Evolutionary conservation across 2,797 vertebrate genomes (phyloP), one percentile per base, ranked within the genome.

Genomic region (Alca torda): DNA sequence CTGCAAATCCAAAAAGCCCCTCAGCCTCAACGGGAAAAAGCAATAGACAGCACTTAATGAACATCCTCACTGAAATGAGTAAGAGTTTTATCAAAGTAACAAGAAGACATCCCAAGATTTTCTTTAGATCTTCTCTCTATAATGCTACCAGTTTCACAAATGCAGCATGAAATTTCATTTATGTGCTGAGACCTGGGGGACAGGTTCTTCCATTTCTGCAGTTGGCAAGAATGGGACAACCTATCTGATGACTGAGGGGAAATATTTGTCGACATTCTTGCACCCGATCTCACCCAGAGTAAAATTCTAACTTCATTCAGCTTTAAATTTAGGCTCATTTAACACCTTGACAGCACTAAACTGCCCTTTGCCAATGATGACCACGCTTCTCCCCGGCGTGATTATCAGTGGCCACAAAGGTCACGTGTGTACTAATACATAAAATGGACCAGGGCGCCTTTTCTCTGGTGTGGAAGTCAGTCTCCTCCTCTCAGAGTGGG

Each of bases 381-480:
- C 5, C 7, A 50, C 35, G 9, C 6, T 88, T 88, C 31, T 54
- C 13, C 18, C 14, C 7, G 28, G 8, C 1, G 2, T 54, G 25
- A 16, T 35, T 77, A 30, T 77, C 45, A 11, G 2, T 63, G 17
- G 4, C 33, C 60, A 77, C 21, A 80, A 94, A 57, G 4, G 13
- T 26, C 35, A 64, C 0, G 0, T 6, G 3, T 56, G 13, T 28
- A 24, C 3, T 70, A 35, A 46, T 17, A 80, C 0, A 6, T 39
- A n/a, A 77, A 70, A 84, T 14, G 9, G 35, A 48, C 0, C 1
- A 51, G 18, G 10, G 5, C 4, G 1, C 7, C 30, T 68, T 81
- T 78, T 43, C 30, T 75, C 14, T 60, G 5, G 10, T 83, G 46
- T 26, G 57, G 46, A 76, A 69, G 4, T 6, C 26, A 76, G 23